Conservation (phyloP, 2,888 invertebrate genomes). For the Callyntrura guangdongensis region DNA sequence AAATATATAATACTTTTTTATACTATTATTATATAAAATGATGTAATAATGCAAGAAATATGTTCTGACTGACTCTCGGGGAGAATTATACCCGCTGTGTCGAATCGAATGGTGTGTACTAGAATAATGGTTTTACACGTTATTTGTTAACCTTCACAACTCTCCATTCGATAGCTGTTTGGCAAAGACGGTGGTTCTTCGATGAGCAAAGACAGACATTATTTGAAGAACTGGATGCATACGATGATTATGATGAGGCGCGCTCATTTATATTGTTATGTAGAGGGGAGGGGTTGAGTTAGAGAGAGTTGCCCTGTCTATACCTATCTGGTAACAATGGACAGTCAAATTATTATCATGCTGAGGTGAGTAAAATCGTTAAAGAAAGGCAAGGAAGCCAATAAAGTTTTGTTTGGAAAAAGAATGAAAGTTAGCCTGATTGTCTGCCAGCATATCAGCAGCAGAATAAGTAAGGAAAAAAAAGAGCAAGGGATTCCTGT, state of each 20-base stretch:
- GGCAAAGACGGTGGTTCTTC: background rate
- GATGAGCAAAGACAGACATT: background rate
- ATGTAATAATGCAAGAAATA: no score
- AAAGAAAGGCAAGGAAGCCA: constrained; percentile 68
- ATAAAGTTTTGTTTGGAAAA: constrained; percentile 64
- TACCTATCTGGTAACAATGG: background rate
- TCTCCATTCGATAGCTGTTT: background rate
- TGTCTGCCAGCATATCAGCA: constrained; percentile 44
- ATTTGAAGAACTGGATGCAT: background rate
- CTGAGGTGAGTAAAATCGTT: constrained; percentile 49
- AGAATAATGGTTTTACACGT: background rate
- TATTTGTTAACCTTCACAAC: background rate
- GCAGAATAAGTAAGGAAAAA: background rate
- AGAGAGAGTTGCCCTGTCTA: background rate
- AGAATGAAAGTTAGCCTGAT: constrained; percentile 62
- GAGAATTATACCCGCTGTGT: no score
- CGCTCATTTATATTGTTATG: background rate
- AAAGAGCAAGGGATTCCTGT: constrained; percentile 7
- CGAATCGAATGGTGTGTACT: background rate
- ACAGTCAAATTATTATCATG: constrained; percentile 21
- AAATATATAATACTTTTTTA: no score
- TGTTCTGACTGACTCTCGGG: no score
- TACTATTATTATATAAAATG: no score
- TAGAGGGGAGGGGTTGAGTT: background rate
- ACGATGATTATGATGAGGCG: background rate